Evolutionary conservation across 1,140 invertebrate species (phyloP), one percentile per base, ranked within the genome.

Genomic region (Drosophila melanica): DNA sequence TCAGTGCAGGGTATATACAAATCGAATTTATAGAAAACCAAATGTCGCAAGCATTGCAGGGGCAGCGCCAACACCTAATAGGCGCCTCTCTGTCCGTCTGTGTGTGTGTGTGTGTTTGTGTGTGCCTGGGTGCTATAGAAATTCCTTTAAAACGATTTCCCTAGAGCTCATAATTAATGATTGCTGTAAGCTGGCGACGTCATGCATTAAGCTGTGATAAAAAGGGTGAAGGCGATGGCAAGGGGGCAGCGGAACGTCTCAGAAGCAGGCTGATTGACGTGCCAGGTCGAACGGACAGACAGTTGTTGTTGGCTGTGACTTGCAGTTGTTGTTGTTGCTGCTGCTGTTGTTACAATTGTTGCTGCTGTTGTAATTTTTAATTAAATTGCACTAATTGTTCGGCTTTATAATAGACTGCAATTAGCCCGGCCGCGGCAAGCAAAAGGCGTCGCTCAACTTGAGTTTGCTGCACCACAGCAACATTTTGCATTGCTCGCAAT

Each of bases 361-460:
- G 64, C 54, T 65, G 30, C 55, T 77, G 65, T 79, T 65, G 77
- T 85, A 86, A 66, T 75, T 85, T 84, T 86, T 71, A 86, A 86
- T 86, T 86, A 86, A 89, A 86, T 86, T 86, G 82, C 84, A 84
- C 82, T 87, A 87, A 87, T 87, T 87, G 79, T 79, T 87, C 77
- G 72, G 65, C 59, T 74, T 77, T 82, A 87, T 82, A 82, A 86
- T 86, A 68, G 81, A 85, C 51, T 76, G 81, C 82, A 86, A 86
- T 85, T 86, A 86, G 75, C 81, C 65, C 59, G 71, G 62, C 72
- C 75, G 68, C 33, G 23, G 80, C 80, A 60, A 78, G 48, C 68
- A 64, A 80, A 85, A 84, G 80, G 79, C 79, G 75, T 70, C 48
- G 37, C 53, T 45, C 2, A n/a, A 41, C 51, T 47, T 48, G 20